phyloP scores from a whole-genome alignment of 1,140 invertebrate species.

The Drosophila nannoptera region DNA sequence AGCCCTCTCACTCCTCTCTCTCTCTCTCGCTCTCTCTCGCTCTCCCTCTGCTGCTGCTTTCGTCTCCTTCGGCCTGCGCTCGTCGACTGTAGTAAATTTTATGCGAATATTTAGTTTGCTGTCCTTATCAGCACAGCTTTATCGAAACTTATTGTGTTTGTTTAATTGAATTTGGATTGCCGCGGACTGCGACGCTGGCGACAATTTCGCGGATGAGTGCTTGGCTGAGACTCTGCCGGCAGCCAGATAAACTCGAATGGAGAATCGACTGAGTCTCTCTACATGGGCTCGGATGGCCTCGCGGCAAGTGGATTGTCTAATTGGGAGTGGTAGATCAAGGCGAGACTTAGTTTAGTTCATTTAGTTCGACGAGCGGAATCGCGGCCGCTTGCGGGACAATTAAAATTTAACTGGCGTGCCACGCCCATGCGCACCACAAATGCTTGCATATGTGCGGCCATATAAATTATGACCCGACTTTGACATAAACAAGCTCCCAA shows the following conservation, averaged over 20 bases:
- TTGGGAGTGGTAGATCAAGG: conserved; percentile 71
- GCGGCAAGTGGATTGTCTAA: conserved; percentile 46
- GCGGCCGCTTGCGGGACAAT: conserved; percentile 42
- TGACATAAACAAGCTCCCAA: conserved; percentile 79
- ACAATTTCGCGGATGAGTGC: conserved; percentile 74
- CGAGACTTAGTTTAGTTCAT: conserved; percentile 74
- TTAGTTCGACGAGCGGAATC: conserved; percentile 45
- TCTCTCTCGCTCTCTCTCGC: background rate
- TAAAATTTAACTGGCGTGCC: conserved; percentile 65
- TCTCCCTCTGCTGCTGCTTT: background rate
- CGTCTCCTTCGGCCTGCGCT: background rate
- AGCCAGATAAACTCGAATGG: conserved; percentile 47
- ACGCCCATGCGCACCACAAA: conserved; percentile 39
- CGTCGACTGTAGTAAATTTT: conserved; percentile 62
- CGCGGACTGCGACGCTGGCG: conserved; percentile 37
- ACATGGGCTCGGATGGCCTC: no score
- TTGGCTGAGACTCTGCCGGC: conserved; percentile 45
- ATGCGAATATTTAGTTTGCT: conserved; percentile 78
- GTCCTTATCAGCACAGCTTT: conserved; percentile 72
- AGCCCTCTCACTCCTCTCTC: conserved; percentile 3
- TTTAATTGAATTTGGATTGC: conserved; percentile 79
- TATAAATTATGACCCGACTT: conserved; percentile 76
- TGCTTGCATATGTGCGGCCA: conserved; percentile 54
- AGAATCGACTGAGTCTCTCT: background rate
- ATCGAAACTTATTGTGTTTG: conserved; percentile 79